phyloP scores from a whole-genome alignment of 2,797 vertebrate genomes.

The Silurus aristotelis region DNA sequence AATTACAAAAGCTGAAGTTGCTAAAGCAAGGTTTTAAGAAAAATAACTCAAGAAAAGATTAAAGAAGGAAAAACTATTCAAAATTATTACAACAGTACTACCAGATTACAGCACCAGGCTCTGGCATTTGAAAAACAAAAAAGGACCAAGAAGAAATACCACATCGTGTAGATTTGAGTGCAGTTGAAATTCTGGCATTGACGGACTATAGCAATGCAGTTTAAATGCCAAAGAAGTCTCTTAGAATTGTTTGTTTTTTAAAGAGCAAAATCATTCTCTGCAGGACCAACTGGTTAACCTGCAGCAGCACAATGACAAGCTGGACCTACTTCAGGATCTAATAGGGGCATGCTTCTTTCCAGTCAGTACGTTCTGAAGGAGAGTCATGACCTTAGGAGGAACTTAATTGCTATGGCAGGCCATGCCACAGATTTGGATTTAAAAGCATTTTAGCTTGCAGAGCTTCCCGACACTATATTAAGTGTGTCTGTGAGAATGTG shows the following conservation, averaged over 20 bases:
- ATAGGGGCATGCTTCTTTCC: conserved; percentile 54
- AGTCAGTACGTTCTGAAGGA: conserved; percentile 68
- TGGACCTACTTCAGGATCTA: conserved; percentile 64
- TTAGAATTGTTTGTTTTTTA: not conserved
- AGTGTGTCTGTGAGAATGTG: conserved; percentile 65
- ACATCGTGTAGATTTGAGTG: not conserved
- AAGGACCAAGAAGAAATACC: not conserved
- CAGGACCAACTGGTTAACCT: conserved; percentile 71
- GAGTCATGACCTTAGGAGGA: conserved; percentile 67
- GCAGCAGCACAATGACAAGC: conserved; percentile 68
- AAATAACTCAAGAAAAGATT: conserved; percentile 3
- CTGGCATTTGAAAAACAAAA: not conserved
- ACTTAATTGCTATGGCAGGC: conserved; percentile 63
- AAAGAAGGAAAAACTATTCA: not conserved
- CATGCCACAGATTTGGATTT: conserved; percentile 63
- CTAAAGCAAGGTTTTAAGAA: not conserved
- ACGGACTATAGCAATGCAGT: conserved; percentile 40
- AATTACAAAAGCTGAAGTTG: conserved; percentile 19
- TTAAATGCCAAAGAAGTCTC: conserved; percentile 43
- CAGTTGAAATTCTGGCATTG: conserved; percentile 40
- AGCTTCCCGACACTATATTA: conserved; percentile 61
- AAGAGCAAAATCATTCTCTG: conserved; percentile 71
- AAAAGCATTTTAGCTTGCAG: conserved; percentile 44
- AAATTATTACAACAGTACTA: not conserved
- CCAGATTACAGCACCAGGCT: conserved; percentile 13